Evolutionary conservation across 2,113 vertebrate genomes (phyloP).

Genomic region (Paralichthys olivaceus): DNA sequence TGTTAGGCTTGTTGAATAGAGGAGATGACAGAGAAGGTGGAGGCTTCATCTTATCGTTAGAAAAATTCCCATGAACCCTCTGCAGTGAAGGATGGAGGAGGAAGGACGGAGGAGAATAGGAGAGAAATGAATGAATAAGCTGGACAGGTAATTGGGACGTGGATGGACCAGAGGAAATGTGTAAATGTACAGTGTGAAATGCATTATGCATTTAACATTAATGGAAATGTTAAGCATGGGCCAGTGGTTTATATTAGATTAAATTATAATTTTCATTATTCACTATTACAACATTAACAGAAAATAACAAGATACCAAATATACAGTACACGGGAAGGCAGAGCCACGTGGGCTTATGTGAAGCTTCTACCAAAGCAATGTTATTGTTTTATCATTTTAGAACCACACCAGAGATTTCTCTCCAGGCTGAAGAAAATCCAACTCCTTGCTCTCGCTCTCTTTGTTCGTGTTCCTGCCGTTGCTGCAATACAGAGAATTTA

Average conservation of each 20-base stretch:
- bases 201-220: conserved; percentile 1
- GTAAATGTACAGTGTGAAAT: conserved; percentile 24
- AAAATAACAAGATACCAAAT: too few relatives aligned
- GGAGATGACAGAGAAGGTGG: neutral
- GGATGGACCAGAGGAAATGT: neutral
- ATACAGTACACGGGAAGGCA: too few relatives aligned
- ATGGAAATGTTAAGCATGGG: neutral
- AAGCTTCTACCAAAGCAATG: too few relatives aligned
- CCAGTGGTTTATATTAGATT: neutral
- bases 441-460: too few relatives aligned
- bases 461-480: too few relatives aligned
- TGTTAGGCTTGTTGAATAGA: conserved; percentile 1
- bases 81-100: neutral
- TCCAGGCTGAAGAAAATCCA: too few relatives aligned
- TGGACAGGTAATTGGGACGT: neutral
- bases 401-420: too few relatives aligned
- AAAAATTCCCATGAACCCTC: neutral
- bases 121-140: neutral
- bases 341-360: too few relatives aligned
- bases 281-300: too few relatives aligned
- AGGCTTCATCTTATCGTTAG: neutral
- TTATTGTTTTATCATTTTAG: too few relatives aligned
- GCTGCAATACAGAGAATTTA: too few relatives aligned
- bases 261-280: neutral
- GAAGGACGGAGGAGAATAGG: neutral